These are phyloP conservation scores for Carlito syrichta DNA, from an alignment of 2,113 vertebrate species.

Conservation along the genomic window DNA sequence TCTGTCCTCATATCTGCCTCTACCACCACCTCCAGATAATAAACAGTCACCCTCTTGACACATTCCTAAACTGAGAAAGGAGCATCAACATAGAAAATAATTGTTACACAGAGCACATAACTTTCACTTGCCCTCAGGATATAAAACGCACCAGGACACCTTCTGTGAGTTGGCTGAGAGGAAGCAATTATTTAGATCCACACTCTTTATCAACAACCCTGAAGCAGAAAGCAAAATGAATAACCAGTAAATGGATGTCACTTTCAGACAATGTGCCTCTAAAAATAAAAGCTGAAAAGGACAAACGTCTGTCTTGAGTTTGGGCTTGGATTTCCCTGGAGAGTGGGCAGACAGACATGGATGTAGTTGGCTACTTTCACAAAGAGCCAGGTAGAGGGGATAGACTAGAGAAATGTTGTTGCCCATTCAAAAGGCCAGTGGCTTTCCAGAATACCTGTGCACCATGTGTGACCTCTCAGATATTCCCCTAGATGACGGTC, in stretches of 20 bases:
- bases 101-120: not conserved
- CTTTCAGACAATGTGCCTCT: not conserved
- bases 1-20: not conserved
- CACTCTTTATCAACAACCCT: conserved; percentile 17
- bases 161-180: not conserved
- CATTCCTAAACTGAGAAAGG: not conserved
- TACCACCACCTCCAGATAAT: not conserved
- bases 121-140: conserved; percentile 40
- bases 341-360: not conserved
- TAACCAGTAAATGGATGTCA: not conserved
- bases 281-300: conserved; percentile 38
- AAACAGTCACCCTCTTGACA: not conserved
- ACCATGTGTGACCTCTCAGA: accelerated
- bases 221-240: conserved; percentile 44
- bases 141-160: conserved; percentile 19
- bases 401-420: accelerated
- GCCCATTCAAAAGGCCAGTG: not conserved
- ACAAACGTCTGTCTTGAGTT: not conserved
- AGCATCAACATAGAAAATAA: conserved; percentile 21
- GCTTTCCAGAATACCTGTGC: not conserved
- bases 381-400: not conserved
- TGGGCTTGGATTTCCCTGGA: not conserved
- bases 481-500: not conserved
- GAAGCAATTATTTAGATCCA: conserved; percentile 55
- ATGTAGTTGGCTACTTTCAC: not conserved